These are phyloP conservation scores for Lepus timidus DNA, from an alignment of 2,113 vertebrate genomes.

Conservation along the genomic window DNA sequence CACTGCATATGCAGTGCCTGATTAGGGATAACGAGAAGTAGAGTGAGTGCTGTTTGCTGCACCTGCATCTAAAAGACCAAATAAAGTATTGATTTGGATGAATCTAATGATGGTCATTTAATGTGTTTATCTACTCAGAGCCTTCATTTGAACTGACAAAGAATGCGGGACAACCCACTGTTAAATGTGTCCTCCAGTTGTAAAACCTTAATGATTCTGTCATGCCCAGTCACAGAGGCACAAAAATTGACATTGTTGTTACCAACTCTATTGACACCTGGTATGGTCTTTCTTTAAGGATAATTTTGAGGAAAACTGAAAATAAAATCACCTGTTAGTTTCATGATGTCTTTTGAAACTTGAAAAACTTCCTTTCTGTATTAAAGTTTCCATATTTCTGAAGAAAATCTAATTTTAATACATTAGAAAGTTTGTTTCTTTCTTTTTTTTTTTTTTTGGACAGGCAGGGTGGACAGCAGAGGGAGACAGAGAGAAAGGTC, in stretches of 20 bases:
- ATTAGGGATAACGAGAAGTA: conserved; percentile 83
- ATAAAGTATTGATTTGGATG: conserved; percentile 87
- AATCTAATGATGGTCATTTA: conserved; percentile 85
- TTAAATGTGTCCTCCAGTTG: conserved; percentile 66
- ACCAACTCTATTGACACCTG: not conserved
- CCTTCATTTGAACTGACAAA: conserved; percentile 79
- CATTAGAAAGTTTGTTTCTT: conserved; percentile 25
- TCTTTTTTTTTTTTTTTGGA: not conserved
- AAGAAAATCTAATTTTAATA: conserved; percentile 30
- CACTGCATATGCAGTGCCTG: conserved; percentile 80
- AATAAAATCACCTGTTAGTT: not conserved
- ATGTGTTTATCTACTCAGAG: conserved; percentile 80
- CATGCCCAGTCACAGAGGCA: not conserved
- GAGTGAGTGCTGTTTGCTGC: conserved; percentile 77
- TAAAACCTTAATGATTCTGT: conserved; percentile 66
- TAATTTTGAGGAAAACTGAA: not conserved
- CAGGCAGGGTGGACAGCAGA: too few species aligned
- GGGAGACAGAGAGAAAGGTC: too few species aligned
- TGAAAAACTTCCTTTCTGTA: not conserved
- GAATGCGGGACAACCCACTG: conserved; percentile 68
- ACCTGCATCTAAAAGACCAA: conserved; percentile 85
- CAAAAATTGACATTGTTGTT: not conserved
- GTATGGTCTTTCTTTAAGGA: not conserved
- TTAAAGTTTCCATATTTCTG: not conserved
- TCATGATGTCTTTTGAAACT: conserved; percentile 6